Percentiles rank a stretch among this genome's conserved stretches.
Conservation (phyloP, 2,888 invertebrate species). For the Pterobdella sp. region DNA sequence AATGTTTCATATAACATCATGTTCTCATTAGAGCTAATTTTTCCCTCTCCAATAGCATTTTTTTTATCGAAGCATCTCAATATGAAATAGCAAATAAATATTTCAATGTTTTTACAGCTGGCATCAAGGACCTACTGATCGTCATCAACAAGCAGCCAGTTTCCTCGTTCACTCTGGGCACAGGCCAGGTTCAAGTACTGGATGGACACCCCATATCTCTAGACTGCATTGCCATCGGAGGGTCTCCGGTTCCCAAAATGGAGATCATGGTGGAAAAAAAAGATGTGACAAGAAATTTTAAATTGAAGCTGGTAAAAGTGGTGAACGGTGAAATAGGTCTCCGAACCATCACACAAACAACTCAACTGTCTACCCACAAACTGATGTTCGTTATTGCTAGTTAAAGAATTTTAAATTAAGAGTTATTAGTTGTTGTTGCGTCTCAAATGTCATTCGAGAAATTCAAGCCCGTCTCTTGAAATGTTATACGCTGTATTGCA, state of each 20-base stretch:
- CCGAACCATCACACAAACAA: constrained; percentile 24
- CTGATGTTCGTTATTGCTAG: too few species aligned
- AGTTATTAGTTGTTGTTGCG: too few species aligned
- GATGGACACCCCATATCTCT: constrained; percentile 12
- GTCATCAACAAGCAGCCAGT: constrained; percentile 1
- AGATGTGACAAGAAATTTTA: constrained; percentile 25
- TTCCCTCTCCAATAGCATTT: too few species aligned
- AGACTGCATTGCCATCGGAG: constrained; percentile 26
- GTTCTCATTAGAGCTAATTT: too few species aligned
- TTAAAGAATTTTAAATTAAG: too few species aligned
- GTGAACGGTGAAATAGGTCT: constrained; percentile 25
- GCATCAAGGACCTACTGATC: constrained; percentile 7
- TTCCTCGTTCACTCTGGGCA: not conserved
- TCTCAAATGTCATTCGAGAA: too few species aligned
- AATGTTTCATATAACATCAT: too few species aligned
- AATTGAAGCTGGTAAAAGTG: not conserved
- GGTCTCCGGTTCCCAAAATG: constrained; percentile 7
- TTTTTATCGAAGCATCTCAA: too few species aligned
- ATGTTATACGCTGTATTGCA: too few species aligned
- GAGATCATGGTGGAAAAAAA: constrained; percentile 9
- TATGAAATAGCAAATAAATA: too few species aligned
- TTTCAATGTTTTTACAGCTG: too few species aligned
- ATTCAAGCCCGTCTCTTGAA: too few species aligned
- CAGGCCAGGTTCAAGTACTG: not conserved
- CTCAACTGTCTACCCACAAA: constrained; percentile 21